phyloP scores from a whole-genome alignment of 2,888 invertebrate species.

The Cryptocephalus primarius region DNA sequence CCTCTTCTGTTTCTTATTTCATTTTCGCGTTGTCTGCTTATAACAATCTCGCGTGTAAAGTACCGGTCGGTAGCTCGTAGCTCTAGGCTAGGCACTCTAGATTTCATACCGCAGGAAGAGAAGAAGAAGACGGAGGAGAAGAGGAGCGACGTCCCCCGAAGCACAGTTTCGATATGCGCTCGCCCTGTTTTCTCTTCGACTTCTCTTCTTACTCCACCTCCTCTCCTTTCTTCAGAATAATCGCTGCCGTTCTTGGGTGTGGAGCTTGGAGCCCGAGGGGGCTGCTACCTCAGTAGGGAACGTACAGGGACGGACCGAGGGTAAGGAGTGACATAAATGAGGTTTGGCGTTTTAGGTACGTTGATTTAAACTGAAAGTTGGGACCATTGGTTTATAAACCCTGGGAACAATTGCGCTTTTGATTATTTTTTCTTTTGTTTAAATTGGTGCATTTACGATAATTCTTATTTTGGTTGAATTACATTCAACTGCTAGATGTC shows the following conservation, averaged over 20 bases:
- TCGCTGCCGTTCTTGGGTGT: slow-evolving; percentile 19
- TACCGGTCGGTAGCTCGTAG: slow-evolving; percentile 15
- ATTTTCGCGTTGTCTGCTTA: slow-evolving; percentile 4
- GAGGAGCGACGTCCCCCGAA: slow-evolving; percentile 8
- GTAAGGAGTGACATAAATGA: too few relatives aligned
- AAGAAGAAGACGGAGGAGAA: slow-evolving; percentile 3
- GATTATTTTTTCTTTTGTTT: too few relatives aligned
- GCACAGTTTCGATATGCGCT: slow-evolving; percentile 6
- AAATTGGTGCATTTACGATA: too few relatives aligned
- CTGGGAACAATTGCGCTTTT: too few relatives aligned
- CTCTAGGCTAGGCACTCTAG: slow-evolving; percentile 14
- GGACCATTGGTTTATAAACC: too few relatives aligned
- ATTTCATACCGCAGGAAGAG: slow-evolving; percentile 11
- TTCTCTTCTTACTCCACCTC: slow-evolving; percentile 3
- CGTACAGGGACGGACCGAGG: background rate
- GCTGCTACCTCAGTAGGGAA: slow-evolving; percentile 1
- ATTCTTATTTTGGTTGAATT: too few relatives aligned
- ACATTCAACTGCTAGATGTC: too few relatives aligned
- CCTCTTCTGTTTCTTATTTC: too few relatives aligned
- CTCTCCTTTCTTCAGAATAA: slow-evolving; percentile 10
- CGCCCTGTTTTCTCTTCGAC: slow-evolving; percentile 17
- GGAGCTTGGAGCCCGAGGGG: slow-evolving; percentile 9
- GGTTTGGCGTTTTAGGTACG: too few relatives aligned
- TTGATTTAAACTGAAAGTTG: too few relatives aligned
- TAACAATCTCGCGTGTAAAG: slow-evolving; percentile 11